These are phyloP conservation scores for Girardinichthys multiradiatus DNA, from an alignment of 2,113 vertebrate genomes.

Conservation along the genomic window DNA sequence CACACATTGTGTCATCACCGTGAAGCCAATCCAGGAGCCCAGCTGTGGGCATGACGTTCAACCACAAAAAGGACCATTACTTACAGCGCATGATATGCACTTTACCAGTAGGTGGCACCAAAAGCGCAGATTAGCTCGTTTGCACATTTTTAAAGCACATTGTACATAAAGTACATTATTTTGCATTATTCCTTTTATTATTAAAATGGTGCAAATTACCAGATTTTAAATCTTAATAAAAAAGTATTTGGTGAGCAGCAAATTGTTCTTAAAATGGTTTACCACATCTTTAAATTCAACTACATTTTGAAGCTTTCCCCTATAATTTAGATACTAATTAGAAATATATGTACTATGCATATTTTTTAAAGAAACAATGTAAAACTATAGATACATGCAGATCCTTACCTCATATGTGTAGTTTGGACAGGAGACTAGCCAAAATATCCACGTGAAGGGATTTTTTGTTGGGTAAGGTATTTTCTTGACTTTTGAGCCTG, in stretches of 20 bases:
- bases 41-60: conserved; percentile 73
- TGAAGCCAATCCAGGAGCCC: conserved; percentile 91
- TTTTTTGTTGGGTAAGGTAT: conserved; percentile 89
- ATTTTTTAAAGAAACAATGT: not conserved
- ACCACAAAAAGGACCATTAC: conserved; percentile 5
- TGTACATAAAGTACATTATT: not conserved
- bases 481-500: conserved; percentile 89
- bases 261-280: not conserved
- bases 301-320: not conserved
- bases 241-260: not conserved
- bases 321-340: not conserved
- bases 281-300: not conserved
- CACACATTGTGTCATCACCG: conserved; percentile 92
- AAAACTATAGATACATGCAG: not conserved
- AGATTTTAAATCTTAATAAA: too few relatives aligned
- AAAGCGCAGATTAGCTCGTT: not conserved
- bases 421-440: conserved; percentile 89
- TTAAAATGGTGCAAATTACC: not conserved
- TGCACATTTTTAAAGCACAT: not conserved
- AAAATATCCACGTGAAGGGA: conserved; percentile 88
- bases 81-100: not conserved
- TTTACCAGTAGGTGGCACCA: conserved; percentile 68
- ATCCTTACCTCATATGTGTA: conserved; percentile 87
- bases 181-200: not conserved
- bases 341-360: too few relatives aligned